Percentiles rank a stretch among this genome's conserved stretches.
These are phyloP conservation scores for Myiozetetes cayanensis DNA, from an alignment of 2,113 vertebrate genomes.

Conservation along the genomic window DNA sequence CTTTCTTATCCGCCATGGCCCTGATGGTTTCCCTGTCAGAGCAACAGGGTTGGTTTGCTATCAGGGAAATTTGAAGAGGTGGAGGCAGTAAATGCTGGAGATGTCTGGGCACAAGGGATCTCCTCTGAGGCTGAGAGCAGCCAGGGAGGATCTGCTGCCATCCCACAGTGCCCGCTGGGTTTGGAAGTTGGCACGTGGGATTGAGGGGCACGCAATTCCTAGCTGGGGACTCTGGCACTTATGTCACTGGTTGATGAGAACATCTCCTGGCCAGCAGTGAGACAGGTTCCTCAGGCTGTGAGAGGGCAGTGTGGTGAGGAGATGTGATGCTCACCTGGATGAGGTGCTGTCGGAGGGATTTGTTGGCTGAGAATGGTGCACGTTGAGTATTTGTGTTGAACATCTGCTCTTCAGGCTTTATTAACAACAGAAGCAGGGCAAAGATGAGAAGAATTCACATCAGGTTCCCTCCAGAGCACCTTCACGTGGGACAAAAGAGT, in stretches of 20 bases:
- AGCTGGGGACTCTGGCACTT: background rate
- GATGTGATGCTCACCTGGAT: background rate
- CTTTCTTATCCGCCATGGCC: background rate
- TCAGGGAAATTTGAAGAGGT: fast-evolving
- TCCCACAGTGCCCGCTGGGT: background rate
- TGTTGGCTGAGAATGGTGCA: background rate
- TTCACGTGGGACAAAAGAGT: background rate
- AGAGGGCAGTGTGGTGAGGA: background rate
- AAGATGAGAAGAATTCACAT: background rate
- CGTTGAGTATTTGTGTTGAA: background rate
- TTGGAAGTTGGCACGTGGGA: background rate
- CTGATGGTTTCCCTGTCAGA: background rate
- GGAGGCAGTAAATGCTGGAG: background rate
- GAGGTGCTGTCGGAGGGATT: background rate
- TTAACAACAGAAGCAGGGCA: background rate
- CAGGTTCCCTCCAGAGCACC: background rate
- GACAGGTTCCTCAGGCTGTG: background rate
- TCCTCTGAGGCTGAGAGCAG: background rate
- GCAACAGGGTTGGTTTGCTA: background rate
- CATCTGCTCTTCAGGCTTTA: background rate
- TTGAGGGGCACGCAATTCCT: background rate
- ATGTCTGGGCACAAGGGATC: background rate
- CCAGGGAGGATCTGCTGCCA: background rate
- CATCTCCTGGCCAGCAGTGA: background rate
- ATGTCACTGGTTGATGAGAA: background rate